Evolutionary conservation across 2,888 invertebrate species (phyloP).

Genomic region (Arrhopalites spinosus): DNA sequence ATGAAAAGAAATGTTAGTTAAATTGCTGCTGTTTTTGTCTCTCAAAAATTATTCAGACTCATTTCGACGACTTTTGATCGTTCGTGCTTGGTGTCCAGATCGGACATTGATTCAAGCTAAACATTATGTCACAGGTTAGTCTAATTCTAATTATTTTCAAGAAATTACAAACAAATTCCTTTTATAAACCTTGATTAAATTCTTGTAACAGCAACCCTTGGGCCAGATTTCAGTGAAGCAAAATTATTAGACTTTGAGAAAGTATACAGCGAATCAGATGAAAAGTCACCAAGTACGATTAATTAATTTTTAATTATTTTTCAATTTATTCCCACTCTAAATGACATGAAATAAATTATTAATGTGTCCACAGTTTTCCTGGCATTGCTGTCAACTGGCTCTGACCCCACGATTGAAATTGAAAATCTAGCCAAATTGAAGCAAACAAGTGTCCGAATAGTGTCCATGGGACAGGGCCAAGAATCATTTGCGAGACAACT

Average conservation of each 20-base stretch:
- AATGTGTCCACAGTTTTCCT: too few species aligned
- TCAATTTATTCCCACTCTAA: too few species aligned
- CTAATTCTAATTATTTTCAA: neutral
- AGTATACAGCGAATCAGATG: conserved; percentile 73
- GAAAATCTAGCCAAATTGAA: conserved; percentile 82
- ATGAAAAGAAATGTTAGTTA: too few species aligned
- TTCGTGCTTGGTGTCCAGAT: conserved; percentile 94
- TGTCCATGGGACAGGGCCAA: conserved; percentile 98
- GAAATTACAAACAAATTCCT: neutral
- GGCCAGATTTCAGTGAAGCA: conserved; percentile 86
- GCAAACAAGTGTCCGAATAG: conserved; percentile 66
- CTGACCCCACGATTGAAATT: conserved; percentile 95
- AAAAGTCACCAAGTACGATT: conserved; percentile 82
- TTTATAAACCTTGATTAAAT: neutral
- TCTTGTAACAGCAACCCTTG: conserved; percentile 71
- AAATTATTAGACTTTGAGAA: conserved; percentile 85
- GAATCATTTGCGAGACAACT: conserved; percentile 83
- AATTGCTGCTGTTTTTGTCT: too few species aligned
- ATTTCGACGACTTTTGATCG: conserved; percentile 80
- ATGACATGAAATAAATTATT: too few species aligned
- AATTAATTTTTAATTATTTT: conserved; percentile 90
- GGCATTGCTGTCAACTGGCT: conserved; percentile 92
- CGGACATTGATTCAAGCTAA: conserved; percentile 90
- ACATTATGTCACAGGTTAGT: conserved; percentile 79
- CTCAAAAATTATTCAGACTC: too few species aligned